Evolutionary conservation across 2,113 vertebrate genomes (phyloP).

Genomic region (Myotis davidii): DNA sequence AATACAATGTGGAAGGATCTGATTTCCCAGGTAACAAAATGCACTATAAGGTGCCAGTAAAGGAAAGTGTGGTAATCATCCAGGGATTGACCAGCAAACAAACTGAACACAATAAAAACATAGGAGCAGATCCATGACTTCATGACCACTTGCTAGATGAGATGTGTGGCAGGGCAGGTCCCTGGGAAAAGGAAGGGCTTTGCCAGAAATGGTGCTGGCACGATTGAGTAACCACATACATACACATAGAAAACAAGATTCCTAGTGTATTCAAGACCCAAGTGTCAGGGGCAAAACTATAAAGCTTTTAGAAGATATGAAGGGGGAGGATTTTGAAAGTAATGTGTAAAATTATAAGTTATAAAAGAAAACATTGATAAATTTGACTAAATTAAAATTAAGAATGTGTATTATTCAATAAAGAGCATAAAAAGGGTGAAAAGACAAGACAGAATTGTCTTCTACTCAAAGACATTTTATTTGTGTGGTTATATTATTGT

Average conservation of each 20-base stretch:
- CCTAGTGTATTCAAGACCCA: not conserved
- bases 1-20: not conserved
- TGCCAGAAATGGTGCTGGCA: not conserved
- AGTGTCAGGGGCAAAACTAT: not conserved
- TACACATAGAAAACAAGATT: not conserved
- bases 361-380: not conserved
- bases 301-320: not conserved
- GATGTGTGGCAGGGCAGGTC: too few species aligned
- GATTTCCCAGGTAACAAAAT: not conserved
- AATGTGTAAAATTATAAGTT: not conserved
- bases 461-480: too few species aligned
- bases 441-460: not conserved
- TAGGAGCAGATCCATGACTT: too few species aligned
- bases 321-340: not conserved
- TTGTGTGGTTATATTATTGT: too few species aligned
- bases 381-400: not conserved
- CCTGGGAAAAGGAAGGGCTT: not conserved
- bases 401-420: not conserved
- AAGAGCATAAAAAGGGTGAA: not conserved
- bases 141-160: not conserved
- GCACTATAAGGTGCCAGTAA: not conserved
- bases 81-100: not conserved
- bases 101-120: not conserved
- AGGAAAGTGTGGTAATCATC: not conserved
- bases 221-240: not conserved